phyloP scores from a whole-genome alignment of 1,140 invertebrate species.

The Stenopsyche tienmushanensis region DNA sequence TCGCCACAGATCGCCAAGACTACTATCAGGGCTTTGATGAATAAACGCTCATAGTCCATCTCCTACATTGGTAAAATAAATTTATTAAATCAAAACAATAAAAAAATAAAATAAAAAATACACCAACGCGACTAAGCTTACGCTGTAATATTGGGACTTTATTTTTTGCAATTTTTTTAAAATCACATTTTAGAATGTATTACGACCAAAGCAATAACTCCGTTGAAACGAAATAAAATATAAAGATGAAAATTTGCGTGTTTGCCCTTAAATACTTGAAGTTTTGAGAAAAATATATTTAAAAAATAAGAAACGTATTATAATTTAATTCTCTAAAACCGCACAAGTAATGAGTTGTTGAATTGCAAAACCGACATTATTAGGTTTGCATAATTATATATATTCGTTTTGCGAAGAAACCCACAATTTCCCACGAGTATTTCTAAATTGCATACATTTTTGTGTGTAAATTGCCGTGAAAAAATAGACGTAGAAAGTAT shows the following conservation, averaged over 20 bases:
- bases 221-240: not conserved
- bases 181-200: too few relatives aligned
- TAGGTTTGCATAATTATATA: not conserved
- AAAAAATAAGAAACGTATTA: constrained; percentile 2
- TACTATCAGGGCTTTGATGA: not conserved
- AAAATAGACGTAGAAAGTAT: too few relatives aligned
- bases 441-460: too few relatives aligned
- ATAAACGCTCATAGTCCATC: not conserved
- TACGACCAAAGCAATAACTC: too few relatives aligned
- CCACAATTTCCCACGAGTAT: too few relatives aligned
- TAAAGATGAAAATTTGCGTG: not conserved
- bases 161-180: too few relatives aligned
- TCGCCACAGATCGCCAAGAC: not conserved
- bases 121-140: too few relatives aligned
- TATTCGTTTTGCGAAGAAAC: too few relatives aligned
- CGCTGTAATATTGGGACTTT: too few relatives aligned
- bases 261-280: not conserved
- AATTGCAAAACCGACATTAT: constrained; percentile 5
- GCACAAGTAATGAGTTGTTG: constrained; percentile 10
- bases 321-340: constrained; percentile 23
- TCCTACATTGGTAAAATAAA: not conserved
- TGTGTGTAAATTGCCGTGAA: too few relatives aligned
- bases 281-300: not conserved
- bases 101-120: too few relatives aligned
- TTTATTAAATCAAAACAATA: too few relatives aligned